Percentiles rank a stretch among this genome's conserved stretches.
These are phyloP conservation scores for Drosophila demipolita DNA, from an alignment of 2,888 invertebrate genomes.

Conservation along the genomic window DNA sequence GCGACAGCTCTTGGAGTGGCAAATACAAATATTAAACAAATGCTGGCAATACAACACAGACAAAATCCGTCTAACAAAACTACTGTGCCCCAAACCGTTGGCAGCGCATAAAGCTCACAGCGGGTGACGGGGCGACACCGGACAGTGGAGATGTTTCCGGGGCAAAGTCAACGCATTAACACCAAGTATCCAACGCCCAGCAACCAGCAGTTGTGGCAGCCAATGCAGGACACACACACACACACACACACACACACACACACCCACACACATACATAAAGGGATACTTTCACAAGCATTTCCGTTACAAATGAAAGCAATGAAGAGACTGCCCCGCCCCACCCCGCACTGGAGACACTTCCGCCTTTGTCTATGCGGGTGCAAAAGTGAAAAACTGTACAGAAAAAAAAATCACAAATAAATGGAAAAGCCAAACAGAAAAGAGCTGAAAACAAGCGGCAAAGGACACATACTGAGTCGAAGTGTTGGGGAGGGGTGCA, in stretches of 20 bases:
- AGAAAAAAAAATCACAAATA: background rate
- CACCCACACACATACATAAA: slow-evolving; percentile 29
- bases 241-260: slow-evolving; percentile 15
- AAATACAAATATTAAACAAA: slow-evolving; percentile 40
- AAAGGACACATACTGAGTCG: slow-evolving; percentile 27
- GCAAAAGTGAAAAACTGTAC: slow-evolving; percentile 23
- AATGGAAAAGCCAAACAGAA: slow-evolving; percentile 17
- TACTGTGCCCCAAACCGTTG: slow-evolving; percentile 19
- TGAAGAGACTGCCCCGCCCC: slow-evolving; percentile 42
- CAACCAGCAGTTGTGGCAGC: slow-evolving; percentile 3
- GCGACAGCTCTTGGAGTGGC: slow-evolving; percentile 40
- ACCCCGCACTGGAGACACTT: slow-evolving; percentile 61
- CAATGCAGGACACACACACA: slow-evolving; percentile 32
- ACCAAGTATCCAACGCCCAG: slow-evolving; percentile 40
- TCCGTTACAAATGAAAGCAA: slow-evolving; percentile 80
- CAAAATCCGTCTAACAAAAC: background rate
- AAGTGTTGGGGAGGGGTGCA: background rate
- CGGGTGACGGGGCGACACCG: slow-evolving; percentile 51
- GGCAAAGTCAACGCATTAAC: slow-evolving; percentile 72
- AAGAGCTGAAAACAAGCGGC: slow-evolving; percentile 21
- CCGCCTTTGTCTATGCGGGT: slow-evolving; percentile 69
- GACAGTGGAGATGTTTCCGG: slow-evolving; percentile 72
- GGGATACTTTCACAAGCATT: slow-evolving; percentile 79
- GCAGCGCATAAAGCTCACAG: slow-evolving; percentile 67
- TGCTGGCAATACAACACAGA: background rate